Conservation (phyloP, 1,140 invertebrate species). For the Eumaeus atala region DNA sequence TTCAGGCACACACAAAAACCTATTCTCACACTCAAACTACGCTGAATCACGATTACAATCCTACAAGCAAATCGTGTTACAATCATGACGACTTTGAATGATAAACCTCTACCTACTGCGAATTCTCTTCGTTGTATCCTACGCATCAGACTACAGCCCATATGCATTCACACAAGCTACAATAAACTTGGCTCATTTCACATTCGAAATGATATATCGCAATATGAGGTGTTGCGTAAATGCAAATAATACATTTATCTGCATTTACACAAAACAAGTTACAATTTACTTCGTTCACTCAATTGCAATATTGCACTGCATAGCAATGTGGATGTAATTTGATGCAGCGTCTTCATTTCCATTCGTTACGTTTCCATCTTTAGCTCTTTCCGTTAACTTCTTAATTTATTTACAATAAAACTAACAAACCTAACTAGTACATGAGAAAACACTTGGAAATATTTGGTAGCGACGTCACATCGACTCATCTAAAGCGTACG, state of each 20-base stretch:
- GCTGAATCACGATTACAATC: constrained; percentile 45
- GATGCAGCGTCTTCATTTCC: constrained; percentile 13
- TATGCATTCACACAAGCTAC: neutral
- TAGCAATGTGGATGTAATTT: neutral
- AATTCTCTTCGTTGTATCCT: constrained; percentile 11
- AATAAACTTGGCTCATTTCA: neutral
- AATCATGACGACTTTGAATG: constrained; percentile 17
- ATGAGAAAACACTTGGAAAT: constrained; percentile 28
- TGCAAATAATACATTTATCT: neutral
- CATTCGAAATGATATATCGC: neutral
- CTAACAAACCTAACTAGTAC: constrained; percentile 12
- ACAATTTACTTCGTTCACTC: neutral
- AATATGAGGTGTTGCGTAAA: neutral
- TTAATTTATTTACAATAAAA: constrained; percentile 29
- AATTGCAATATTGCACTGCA: neutral
- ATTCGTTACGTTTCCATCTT: constrained; percentile 8
- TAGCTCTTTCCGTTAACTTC: constrained; percentile 18
- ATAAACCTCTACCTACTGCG: constrained; percentile 6
- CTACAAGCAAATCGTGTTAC: constrained; percentile 33
- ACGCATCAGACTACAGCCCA: neutral
- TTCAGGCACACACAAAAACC: constrained; percentile 48
- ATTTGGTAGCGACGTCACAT: constrained; percentile 40
- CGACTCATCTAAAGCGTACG: constrained; percentile 15
- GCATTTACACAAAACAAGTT: neutral
- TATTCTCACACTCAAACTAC: constrained; percentile 38